Evolutionary conservation across 2,113 vertebrate species (phyloP).

Genomic region (Plestiodon gilberti): DNA sequence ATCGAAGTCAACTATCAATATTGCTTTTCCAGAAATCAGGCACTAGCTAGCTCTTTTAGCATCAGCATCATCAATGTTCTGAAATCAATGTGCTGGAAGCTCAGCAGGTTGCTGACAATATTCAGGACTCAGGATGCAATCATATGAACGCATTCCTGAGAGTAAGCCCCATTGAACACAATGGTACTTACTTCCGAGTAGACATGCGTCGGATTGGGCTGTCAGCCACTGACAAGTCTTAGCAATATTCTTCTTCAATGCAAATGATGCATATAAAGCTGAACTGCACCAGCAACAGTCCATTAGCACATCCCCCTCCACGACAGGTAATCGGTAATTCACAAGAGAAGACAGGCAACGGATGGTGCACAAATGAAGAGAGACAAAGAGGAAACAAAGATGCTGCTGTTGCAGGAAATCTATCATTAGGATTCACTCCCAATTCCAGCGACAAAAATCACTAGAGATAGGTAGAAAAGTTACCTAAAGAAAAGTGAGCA

Average conservation of each 20-base stretch:
- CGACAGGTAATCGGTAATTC: not conserved
- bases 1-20: not conserved
- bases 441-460: not conserved
- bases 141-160: too few relatives aligned
- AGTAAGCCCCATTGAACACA: too few relatives aligned
- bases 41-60: not conserved
- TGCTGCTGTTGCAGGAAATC: not conserved
- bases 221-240: not conserved
- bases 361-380: not conserved
- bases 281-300: not conserved
- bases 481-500: not conserved
- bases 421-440: not conserved
- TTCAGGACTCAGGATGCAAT: not conserved
- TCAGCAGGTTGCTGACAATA: constrained; percentile 1
- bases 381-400: not conserved
- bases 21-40: not conserved
- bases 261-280: not conserved
- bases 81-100: not conserved
- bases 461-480: not conserved
- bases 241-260: not conserved
- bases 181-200: too few relatives aligned
- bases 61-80: not conserved
- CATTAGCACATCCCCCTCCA: not conserved
- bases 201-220: too few relatives aligned
- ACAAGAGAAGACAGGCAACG: not conserved